phyloP scores from a whole-genome alignment of 2,113 vertebrate genomes.

The Archilochus colubris region DNA sequence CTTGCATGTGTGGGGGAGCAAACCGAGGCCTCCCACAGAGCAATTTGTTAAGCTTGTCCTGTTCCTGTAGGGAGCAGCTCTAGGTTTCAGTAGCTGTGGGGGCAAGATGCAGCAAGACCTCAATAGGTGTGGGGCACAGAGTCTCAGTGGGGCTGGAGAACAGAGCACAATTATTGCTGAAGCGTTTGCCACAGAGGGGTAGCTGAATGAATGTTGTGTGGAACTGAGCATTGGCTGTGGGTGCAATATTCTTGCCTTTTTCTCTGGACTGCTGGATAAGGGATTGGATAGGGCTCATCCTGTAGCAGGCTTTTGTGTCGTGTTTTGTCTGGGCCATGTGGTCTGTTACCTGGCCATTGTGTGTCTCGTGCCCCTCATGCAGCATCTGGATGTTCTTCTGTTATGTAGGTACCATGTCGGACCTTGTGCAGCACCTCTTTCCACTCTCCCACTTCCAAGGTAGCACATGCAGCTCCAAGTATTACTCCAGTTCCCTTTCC shows the following conservation, averaged over 20 bases:
- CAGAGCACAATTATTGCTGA: neutral
- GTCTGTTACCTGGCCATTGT: neutral
- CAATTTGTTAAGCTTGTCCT: neutral
- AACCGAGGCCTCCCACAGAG: neutral
- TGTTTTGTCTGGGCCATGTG: neutral
- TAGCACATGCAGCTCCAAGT: constrained; percentile 65
- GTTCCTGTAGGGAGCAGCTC: neutral
- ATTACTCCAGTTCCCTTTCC: neutral
- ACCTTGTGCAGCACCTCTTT: constrained; percentile 86
- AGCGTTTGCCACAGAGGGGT: neutral
- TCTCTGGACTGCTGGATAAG: neutral
- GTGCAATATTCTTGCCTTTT: neutral
- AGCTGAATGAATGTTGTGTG: neutral
- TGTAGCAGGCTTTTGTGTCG: neutral
- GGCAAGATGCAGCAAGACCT: neutral
- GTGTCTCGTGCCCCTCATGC: neutral
- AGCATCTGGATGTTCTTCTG: constrained; percentile 72
- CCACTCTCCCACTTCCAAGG: constrained; percentile 86
- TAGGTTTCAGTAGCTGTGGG: neutral
- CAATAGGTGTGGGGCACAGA: neutral
- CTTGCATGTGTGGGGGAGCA: rapidly evolving
- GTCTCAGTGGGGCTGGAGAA: neutral
- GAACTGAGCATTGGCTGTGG: neutral
- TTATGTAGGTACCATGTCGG: constrained; percentile 84
- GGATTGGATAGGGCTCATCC: neutral